Conservation (phyloP, 2,113 vertebrate genomes). For the Okapia johnstoni region DNA sequence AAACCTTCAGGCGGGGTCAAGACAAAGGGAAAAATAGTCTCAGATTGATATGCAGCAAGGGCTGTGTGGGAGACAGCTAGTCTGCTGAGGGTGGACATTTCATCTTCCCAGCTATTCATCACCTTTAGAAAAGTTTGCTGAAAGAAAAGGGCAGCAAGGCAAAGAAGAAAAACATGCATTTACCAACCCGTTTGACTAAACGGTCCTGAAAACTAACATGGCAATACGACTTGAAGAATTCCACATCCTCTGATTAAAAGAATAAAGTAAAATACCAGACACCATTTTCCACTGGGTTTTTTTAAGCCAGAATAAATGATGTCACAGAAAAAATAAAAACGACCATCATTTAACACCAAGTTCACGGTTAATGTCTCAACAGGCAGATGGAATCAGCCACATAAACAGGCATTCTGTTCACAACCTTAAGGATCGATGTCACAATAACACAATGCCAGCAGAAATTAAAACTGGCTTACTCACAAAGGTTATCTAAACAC, state of each 20-base stretch:
- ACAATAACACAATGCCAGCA: not conserved
- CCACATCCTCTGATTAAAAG: conserved; percentile 19
- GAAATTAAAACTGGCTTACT: not conserved
- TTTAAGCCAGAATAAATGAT: not conserved
- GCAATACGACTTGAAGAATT: conserved; percentile 1
- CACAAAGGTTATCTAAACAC: not conserved
- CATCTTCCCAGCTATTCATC: conserved; percentile 70
- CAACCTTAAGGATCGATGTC: not conserved
- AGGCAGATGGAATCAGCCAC: not conserved
- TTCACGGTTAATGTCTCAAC: not conserved
- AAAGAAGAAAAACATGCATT: conserved; percentile 36
- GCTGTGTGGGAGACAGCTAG: conserved; percentile 35
- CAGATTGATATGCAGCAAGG: conserved; percentile 55
- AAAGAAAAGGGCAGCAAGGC: conserved; percentile 44
- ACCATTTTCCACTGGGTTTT: not conserved
- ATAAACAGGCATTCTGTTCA: not conserved
- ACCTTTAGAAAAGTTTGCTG: conserved; percentile 71
- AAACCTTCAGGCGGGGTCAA: conserved; percentile 51
- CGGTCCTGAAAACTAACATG: conserved; percentile 39
- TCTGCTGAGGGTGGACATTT: conserved; percentile 67
- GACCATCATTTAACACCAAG: not conserved
- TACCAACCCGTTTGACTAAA: conserved; percentile 53
- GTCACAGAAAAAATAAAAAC: not conserved
- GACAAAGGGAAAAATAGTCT: not conserved
- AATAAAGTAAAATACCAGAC: conserved; percentile 36